Evolutionary conservation across 2,888 invertebrate species (phyloP).

Genomic region (Boloria selene): DNA sequence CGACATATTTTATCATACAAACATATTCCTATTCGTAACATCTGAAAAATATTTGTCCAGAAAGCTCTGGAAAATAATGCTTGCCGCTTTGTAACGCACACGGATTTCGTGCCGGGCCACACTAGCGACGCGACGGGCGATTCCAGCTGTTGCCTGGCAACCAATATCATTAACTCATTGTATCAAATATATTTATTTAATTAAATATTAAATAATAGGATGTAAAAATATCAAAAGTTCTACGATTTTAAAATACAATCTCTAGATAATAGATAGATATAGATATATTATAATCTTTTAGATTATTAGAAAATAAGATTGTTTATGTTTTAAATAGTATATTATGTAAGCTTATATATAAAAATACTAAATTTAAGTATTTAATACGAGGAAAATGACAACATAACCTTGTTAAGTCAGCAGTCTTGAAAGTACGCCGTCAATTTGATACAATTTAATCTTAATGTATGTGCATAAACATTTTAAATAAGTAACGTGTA

Average conservation of each 20-base stretch:
- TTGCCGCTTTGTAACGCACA: not conserved
- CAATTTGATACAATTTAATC: conserved; percentile 2
- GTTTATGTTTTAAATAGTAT: too few species aligned
- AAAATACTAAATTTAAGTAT: too few species aligned
- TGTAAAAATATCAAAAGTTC: not conserved
- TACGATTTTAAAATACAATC: not conserved
- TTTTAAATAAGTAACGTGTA: not conserved
- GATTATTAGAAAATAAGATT: too few species aligned
- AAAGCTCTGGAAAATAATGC: conserved; percentile 56
- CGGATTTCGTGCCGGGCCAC: conserved; percentile 3
- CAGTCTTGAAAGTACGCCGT: not conserved
- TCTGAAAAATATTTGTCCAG: conserved; percentile 47
- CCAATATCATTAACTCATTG: conserved; percentile 38
- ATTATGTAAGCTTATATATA: too few species aligned
- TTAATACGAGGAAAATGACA: not conserved
- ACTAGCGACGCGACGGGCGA: conserved; percentile 45
- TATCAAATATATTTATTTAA: not conserved
- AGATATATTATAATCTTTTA: too few species aligned
- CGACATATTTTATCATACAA: too few species aligned
- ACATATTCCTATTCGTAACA: too few species aligned
- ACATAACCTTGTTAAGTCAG: conserved; percentile 1
- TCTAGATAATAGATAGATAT: too few species aligned
- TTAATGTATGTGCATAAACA: conserved; percentile 6
- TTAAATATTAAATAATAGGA: not conserved
- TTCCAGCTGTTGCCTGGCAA: conserved; percentile 62